These are phyloP conservation scores for Himalopsyche japonica DNA, from an alignment of 2,888 invertebrate species.

Conservation along the genomic window DNA sequence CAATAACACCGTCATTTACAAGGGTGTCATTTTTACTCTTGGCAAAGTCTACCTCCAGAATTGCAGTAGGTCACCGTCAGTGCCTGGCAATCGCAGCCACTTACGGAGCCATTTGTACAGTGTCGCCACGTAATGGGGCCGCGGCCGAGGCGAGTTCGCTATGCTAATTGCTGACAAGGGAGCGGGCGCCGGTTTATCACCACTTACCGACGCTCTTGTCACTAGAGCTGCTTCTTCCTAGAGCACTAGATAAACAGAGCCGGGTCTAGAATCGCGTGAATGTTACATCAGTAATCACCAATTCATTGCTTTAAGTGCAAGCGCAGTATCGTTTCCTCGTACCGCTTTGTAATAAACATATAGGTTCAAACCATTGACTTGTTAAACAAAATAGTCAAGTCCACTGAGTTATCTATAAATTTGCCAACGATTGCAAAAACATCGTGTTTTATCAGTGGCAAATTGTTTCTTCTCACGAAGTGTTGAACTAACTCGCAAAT, in stretches of 20 bases:
- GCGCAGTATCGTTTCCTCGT: background rate
- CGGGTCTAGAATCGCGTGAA: background rate
- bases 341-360: background rate
- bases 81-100: background rate
- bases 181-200: background rate
- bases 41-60: background rate
- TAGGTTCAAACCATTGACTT: too few relatives aligned
- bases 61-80: background rate
- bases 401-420: too few relatives aligned
- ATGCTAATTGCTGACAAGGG: constrained; percentile 1
- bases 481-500: too few relatives aligned
- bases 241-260: background rate
- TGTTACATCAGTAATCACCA: background rate
- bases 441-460: too few relatives aligned
- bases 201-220: background rate
- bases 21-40: background rate
- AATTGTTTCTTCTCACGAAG: too few relatives aligned
- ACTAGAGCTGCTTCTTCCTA: background rate
- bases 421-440: too few relatives aligned
- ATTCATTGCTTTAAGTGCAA: background rate
- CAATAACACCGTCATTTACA: background rate
- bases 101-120: background rate
- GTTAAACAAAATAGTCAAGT: too few relatives aligned
- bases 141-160: background rate
- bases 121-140: background rate